Evolutionary conservation across 1,140 invertebrate genomes (phyloP).

Genomic region (Lerema accius): DNA sequence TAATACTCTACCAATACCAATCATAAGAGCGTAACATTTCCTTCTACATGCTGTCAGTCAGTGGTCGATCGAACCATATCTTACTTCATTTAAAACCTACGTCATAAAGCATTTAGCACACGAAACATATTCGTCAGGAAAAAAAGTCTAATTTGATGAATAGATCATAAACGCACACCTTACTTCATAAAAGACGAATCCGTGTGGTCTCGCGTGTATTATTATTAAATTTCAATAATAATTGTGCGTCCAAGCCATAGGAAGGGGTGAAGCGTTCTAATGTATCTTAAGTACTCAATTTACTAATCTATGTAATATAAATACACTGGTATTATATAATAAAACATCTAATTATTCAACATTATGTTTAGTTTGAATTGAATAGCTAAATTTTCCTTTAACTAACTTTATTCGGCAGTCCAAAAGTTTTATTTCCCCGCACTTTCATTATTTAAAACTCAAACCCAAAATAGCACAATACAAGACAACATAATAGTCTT

Average conservation of each 20-base stretch:
- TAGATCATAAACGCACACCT: constrained; percentile 30
- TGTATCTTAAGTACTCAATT: not conserved
- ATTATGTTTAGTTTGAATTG: too few relatives aligned
- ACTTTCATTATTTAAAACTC: too few relatives aligned
- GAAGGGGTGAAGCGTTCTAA: constrained; percentile 7
- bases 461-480: too few relatives aligned
- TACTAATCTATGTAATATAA: not conserved
- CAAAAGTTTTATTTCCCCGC: too few relatives aligned
- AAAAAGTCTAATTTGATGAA: constrained; percentile 31
- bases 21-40: constrained; percentile 16
- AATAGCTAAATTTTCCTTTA: too few relatives aligned
- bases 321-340: not conserved
- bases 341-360: too few relatives aligned
- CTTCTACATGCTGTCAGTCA: constrained; percentile 14
- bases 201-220: constrained; percentile 16
- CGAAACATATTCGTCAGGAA: constrained; percentile 20
- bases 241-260: constrained; percentile 10
- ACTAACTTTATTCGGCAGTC: too few relatives aligned
- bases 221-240: constrained; percentile 8
- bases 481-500: too few relatives aligned
- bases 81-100: constrained; percentile 16
- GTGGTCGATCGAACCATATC: constrained; percentile 18
- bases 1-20: constrained; percentile 17
- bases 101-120: constrained; percentile 22
- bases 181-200: constrained; percentile 8